Percentiles rank a stretch among this genome's conserved stretches.
phyloP scores from a whole-genome alignment of 2,888 invertebrate species.

The Antitype chi region DNA sequence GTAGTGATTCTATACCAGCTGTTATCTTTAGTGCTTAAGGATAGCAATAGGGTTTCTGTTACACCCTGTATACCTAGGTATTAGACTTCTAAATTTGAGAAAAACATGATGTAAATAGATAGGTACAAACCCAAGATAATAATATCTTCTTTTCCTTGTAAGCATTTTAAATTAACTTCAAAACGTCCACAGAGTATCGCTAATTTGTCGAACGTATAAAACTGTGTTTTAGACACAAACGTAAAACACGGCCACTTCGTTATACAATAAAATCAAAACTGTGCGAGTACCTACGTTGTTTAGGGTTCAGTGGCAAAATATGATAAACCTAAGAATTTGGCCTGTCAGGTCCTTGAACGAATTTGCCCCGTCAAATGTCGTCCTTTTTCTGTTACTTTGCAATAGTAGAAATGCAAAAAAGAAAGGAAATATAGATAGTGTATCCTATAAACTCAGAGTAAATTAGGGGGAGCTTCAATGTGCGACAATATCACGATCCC shows the following conservation, averaged over 20 bases:
- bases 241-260: conserved; percentile 49
- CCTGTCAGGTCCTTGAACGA: background rate
- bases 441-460: no score
- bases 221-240: conserved; percentile 38
- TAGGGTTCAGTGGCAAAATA: conserved; percentile 16
- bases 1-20: no score
- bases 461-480: no score
- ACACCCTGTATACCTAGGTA: no score
- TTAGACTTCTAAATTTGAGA: background rate
- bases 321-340: background rate
- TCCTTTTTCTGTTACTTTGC: background rate
- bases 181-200: background rate
- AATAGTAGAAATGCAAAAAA: background rate
- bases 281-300: conserved; percentile 18
- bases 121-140: conserved; percentile 43
- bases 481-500: background rate
- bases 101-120: background rate
- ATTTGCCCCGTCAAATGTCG: background rate
- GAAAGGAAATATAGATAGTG: no score
- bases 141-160: conserved; percentile 59
- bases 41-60: no score
- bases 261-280: conserved; percentile 46
- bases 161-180: conserved; percentile 43
- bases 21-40: no score
- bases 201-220: conserved; percentile 18